Evolutionary conservation across 2,888 invertebrate species (phyloP), one percentile per base, ranked within the genome.

Genomic region (Zelleria hepariella): DNA sequence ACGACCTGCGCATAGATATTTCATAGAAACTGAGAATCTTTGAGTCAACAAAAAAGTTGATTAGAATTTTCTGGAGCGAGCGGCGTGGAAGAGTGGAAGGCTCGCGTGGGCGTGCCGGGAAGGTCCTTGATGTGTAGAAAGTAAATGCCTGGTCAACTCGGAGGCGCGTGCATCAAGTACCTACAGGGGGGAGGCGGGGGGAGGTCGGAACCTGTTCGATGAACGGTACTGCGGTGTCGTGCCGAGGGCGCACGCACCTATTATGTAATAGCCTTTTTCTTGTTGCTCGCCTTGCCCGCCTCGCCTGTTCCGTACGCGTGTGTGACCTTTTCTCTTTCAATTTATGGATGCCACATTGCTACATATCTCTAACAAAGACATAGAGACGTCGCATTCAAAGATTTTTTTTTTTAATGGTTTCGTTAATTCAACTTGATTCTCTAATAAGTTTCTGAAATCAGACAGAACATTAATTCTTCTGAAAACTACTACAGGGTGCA

Each of bases 121-220:
- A 79, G 76, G 80, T 86, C 86, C 86, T 86, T 83, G 82, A 78
- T 82, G 75, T 74, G 77, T 86, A 86, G 87, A 88, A 87, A 88
- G 87, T 88, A 88, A 88, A 85, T 82, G 82, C 75, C 74, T 73
- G 72, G 76, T 76, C 74, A 73, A 71, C 10, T 49, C 68, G 72
- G 69, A 67, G 69, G 73, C 74, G 76, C 76, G 77, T 73, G 65
- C 66, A 66, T 64, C 66, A 64, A 62, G 66, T 27, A n/a, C n/a
- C n/a, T n/a, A 5, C 23, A 23, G 23, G n/a, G 6, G 58, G n/a
- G 5, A 18, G 66, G 68, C 64, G 66, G 66, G 60, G 62, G 62
- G 72, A 76, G 75, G 74, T 70, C 75, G 74, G 75, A 86, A 87
- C 87, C 86, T 84, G 87, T 86, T 85, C 78, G 69, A 68, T 20